These are phyloP conservation scores for Thalassophryne amazonica DNA, from an alignment of 2,797 vertebrate species.

Conservation along the genomic window DNA sequence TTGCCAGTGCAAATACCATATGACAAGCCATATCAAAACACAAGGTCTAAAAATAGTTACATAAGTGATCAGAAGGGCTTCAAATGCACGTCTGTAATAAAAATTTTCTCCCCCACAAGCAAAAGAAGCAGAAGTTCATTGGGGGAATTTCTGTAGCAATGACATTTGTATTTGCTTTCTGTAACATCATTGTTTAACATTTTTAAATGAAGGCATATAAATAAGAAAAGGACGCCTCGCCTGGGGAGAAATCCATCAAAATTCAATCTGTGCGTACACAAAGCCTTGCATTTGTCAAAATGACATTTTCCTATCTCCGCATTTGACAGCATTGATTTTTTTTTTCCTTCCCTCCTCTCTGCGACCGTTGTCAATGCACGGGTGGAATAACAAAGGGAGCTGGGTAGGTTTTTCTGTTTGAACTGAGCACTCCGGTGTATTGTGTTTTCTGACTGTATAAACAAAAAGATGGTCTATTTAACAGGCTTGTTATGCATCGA, in stretches of 20 bases:
- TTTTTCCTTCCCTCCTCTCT: conserved; percentile 64
- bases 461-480: conserved; percentile 69
- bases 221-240: conserved; percentile 71
- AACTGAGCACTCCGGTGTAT: conserved; percentile 62
- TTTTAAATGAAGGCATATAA: conserved; percentile 74
- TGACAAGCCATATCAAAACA: conserved; percentile 62
- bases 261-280: conserved; percentile 82
- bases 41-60: conserved; percentile 55
- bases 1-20: conserved; percentile 50
- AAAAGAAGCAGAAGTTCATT: conserved; percentile 58
- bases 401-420: conserved; percentile 67
- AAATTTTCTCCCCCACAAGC: conserved; percentile 52
- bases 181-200: conserved; percentile 80
- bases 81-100: conserved; percentile 44
- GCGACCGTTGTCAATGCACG: conserved; percentile 73
- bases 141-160: conserved; percentile 55
- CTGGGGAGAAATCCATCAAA: conserved; percentile 80
- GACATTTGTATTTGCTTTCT: conserved; percentile 77
- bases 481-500: conserved; percentile 69
- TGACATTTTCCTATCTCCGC: conserved; percentile 79
- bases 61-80: conserved; percentile 36
- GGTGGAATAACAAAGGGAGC: conserved; percentile 75
- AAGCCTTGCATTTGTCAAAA: conserved; percentile 81
- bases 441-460: conserved; percentile 63
- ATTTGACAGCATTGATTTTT: conserved; percentile 82